Evolutionary conservation across 2,113 vertebrate genomes (phyloP), one percentile per base, ranked within the genome.

Genomic region (Lamprotornis superbus): DNA sequence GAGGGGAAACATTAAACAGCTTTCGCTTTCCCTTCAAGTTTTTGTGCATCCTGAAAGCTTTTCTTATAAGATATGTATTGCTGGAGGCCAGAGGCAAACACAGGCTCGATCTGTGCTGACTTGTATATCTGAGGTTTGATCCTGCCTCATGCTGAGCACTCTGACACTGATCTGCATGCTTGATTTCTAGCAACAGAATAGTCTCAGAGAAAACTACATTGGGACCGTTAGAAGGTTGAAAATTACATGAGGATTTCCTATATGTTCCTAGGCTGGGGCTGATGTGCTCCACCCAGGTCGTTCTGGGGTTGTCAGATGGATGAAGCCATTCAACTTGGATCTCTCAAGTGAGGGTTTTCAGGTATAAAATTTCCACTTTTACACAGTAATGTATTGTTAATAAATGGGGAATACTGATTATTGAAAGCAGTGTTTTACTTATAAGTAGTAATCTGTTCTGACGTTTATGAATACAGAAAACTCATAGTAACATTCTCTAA

Each of bases 1-100:
- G 55, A 94, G 44, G 67, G 55, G 35, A 91, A 94, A 80, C 65
- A 74, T 70, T 57, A 90, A 95, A 87, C 33, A 91, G 78, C 21
- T 28, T 57, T 81, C 5, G 0, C 40, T 65, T 79, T 69, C 44
- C 44, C 52, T 84, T 84, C 64, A 91, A 74, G 46, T 13, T 65
- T 61, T 50, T 52, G 59, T 77, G 63, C 42, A 79, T 77, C 64
- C 37, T 61, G 33, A 17, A 76, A 73, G 59, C 19, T 95, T 79
- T 91, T 61, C 84, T 79, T 18, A 52, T 7, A 31, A 84, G 28
- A 68, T 68, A 64, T 1, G 5, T 14, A 5, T 16, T 89, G 70
- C 89, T 74, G 75, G 61, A 78, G 61, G 65, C 60, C 89, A 64
- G 49, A 2, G 40, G 65, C 91, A 92, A 64, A 56, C n/a, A 25